These are phyloP conservation scores for Zaprionus ghesquierei DNA, from an alignment of 1,140 invertebrate genomes.

Conservation along the genomic window DNA sequence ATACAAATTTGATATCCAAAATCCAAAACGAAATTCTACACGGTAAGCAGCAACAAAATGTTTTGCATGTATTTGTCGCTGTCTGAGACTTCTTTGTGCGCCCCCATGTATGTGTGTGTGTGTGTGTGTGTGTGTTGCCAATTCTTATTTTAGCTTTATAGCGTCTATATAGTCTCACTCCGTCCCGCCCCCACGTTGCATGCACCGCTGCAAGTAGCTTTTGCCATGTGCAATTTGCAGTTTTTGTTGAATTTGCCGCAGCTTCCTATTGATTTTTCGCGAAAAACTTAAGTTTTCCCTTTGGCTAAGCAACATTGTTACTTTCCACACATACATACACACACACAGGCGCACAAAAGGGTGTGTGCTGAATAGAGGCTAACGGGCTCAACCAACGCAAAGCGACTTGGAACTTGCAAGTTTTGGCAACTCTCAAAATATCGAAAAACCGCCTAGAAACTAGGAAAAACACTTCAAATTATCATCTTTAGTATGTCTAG, in stretches of 20 bases:
- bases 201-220: neutral
- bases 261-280: conserved; percentile 68
- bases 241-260: conserved; percentile 3
- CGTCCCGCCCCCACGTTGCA: neutral
- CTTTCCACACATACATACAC: conserved; percentile 36
- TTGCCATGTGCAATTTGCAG: neutral
- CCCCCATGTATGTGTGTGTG: neutral
- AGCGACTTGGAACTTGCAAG: neutral
- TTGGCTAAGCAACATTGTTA: conserved; percentile 54
- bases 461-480: neutral
- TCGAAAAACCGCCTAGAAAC: neutral
- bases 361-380: conserved; percentile 44
- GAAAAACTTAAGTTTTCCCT: conserved; percentile 41
- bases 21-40: conserved; percentile 2
- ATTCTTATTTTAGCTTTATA: conserved; percentile 1
- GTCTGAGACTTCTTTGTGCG: conserved; percentile 42
- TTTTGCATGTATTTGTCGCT: conserved; percentile 9
- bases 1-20: neutral
- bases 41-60: conserved; percentile 17
- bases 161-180: neutral
- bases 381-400: neutral
- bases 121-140: neutral
- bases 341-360: conserved; percentile 40
- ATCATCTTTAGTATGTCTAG: neutral
- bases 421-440: neutral